These are phyloP conservation scores for Otis tarda DNA, from an alignment of 2,113 vertebrate genomes.

Conservation along the genomic window DNA sequence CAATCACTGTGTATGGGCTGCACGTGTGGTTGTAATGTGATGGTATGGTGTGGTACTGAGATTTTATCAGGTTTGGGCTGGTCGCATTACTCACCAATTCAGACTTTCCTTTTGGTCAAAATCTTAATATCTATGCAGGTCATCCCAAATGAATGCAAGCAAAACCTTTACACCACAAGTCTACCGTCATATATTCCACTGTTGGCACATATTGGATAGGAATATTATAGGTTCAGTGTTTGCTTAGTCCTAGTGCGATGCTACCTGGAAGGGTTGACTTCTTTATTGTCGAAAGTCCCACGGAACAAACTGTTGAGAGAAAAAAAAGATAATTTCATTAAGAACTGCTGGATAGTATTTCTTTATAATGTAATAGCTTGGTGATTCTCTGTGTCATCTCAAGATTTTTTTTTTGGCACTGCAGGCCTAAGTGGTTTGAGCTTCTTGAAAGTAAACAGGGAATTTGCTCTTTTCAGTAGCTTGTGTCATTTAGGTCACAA, in stretches of 20 bases:
- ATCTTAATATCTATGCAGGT: neutral
- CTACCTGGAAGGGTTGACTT: neutral
- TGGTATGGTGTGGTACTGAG: neutral
- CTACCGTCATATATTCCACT: neutral
- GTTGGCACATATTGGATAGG: neutral
- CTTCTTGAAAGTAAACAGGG: neutral
- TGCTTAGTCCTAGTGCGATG: neutral
- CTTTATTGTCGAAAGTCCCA: neutral
- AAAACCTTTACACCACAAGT: neutral
- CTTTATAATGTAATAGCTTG: neutral
- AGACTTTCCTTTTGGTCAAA: constrained; percentile 15
- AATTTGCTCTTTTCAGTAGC: neutral
- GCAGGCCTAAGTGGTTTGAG: neutral
- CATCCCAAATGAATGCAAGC: neutral
- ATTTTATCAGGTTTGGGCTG: constrained; percentile 1
- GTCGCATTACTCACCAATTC: neutral
- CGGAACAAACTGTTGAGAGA: neutral
- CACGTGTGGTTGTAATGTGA: constrained; percentile 18
- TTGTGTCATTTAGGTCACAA: neutral
- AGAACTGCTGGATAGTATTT: neutral
- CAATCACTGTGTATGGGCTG: constrained; percentile 20
- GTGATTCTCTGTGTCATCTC: neutral
- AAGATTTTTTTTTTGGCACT: neutral
- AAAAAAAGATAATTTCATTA: neutral
- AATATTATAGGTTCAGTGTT: neutral